A percentile compares a stretch with the other conserved stretches of the same genome.
phyloP scores from a whole-genome alignment of 1,140 invertebrate species.

The Lordiphosa mommai region DNA sequence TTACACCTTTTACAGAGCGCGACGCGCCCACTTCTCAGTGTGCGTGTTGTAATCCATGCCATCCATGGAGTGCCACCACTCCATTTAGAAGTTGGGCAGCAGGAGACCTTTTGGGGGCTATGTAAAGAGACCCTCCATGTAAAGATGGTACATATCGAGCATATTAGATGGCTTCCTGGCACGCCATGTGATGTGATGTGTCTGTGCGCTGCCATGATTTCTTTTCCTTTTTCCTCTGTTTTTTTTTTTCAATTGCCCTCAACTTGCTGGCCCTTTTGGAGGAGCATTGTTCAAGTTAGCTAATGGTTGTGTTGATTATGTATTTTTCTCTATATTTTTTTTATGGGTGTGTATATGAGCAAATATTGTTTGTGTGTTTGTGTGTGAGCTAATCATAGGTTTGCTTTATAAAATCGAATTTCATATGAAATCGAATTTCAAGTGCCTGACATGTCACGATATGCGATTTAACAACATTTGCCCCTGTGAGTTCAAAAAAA shows the following conservation, averaged over 20 bases:
- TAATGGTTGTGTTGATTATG: slow-evolving; percentile 74
- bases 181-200: slow-evolving; percentile 19
- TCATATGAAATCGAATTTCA: slow-evolving; percentile 44
- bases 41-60: slow-evolving; percentile 48
- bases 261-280: background rate
- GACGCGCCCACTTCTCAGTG: slow-evolving; percentile 51
- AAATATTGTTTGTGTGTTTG: slow-evolving; percentile 2
- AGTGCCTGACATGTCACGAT: slow-evolving; percentile 11
- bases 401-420: slow-evolving; percentile 30
- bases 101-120: slow-evolving; percentile 10
- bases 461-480: background rate
- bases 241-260: background rate
- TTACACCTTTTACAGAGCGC: slow-evolving; percentile 6
- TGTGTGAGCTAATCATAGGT: slow-evolving; percentile 51
- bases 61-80: slow-evolving; percentile 43
- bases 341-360: background rate
- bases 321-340: slow-evolving; percentile 27
- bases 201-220: slow-evolving; percentile 28
- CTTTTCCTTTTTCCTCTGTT: slow-evolving; percentile 28
- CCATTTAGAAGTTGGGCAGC: background rate
- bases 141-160: background rate
- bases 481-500: background rate
- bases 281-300: slow-evolving; percentile 41
- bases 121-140: slow-evolving; percentile 32
- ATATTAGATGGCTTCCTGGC: slow-evolving; percentile 6